These are phyloP conservation scores for Spermophilus dauricus DNA, from an alignment of 2,113 vertebrate genomes.

Conservation along the genomic window DNA sequence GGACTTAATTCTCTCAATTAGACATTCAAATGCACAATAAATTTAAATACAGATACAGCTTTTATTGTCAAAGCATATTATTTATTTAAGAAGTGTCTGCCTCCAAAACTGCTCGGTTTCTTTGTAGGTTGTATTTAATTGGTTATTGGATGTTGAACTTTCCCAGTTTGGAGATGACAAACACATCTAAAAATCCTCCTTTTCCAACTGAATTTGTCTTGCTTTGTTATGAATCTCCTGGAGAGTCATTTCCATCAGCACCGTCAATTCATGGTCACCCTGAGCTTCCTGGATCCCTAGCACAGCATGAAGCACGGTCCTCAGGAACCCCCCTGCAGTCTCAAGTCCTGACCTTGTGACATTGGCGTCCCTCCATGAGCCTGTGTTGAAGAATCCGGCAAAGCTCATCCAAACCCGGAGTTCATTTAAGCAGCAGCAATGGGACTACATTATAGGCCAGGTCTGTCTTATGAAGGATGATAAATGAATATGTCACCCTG, in stretches of 20 bases:
- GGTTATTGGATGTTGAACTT: not conserved
- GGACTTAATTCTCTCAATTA: not conserved
- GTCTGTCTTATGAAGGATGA: conserved; percentile 81
- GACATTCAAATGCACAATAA: not conserved
- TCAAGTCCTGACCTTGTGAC: conserved; percentile 32
- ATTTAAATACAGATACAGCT: not conserved
- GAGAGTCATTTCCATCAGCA: not conserved
- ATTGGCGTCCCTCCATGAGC: not conserved
- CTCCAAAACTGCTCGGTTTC: not conserved
- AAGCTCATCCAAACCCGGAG: not conserved
- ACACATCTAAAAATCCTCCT: not conserved
- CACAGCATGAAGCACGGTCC: not conserved
- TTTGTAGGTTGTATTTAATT: not conserved
- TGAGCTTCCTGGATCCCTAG: not conserved
- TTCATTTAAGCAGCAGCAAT: conserved; percentile 68
- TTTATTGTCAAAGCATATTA: not conserved
- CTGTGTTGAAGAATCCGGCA: conserved; percentile 25
- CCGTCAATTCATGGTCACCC: not conserved
- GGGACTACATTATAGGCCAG: conserved; percentile 72
- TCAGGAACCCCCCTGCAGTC: not conserved
- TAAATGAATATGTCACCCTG: conserved; percentile 76
- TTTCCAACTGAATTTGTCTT: conserved; percentile 6
- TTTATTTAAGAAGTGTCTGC: not conserved
- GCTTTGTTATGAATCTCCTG: not conserved
- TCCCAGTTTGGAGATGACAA: not conserved